Base-by-base conservation (phyloP, 2,797 vertebrate genomes). In the Ibycter americanus region DNA sequence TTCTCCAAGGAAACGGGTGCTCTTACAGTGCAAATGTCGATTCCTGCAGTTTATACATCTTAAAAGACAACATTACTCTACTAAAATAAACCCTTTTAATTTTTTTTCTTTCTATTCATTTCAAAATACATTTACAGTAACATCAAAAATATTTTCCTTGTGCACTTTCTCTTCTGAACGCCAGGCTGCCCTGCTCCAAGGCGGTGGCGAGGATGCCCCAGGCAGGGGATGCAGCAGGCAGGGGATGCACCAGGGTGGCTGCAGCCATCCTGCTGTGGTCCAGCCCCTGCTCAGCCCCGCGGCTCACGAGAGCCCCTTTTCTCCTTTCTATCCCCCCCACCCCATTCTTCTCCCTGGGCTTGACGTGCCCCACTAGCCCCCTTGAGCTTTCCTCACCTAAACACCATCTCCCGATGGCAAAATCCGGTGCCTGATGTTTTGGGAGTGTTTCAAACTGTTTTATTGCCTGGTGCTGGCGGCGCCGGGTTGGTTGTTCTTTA, bases 401-500 rank as follows among this genome's bases (percentile, higher is more conserved):
- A 52, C 6, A 1, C 54, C 11, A 2, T 22, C 63, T 88, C 86
- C 54, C 1, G 3, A 42, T 17, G 81, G 65, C 68, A 36, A 78
- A 88, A 66, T 2, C 7, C 2, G 1, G 15, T 5, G 6, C 47
- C 55, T 4, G 34, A 47, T 15, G 2, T 26, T 86, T 27, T 8
- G 80, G 94, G 91, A 71, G 73, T 7, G 12, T 78, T 89, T 84
- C 66, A 7, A 25, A 54, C 58, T 20, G 23, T 2, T 77, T 90
- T 82, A 81, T 31, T 84, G 83, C 73, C 91, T 26, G 68, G 8
- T 36, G 83, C 81, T 71, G 73, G 87, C 9, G 19, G 81, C 2
- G 34, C 40, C 3, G 17, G 81, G 98, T 98, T 97, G 97, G 98
- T 98, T 98, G 98, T 98, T 99, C 98, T 99, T 98, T 98, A 98